phyloP scores from a whole-genome alignment of 2,113 vertebrate genomes.

The Muntiacus muntjak region DNA sequence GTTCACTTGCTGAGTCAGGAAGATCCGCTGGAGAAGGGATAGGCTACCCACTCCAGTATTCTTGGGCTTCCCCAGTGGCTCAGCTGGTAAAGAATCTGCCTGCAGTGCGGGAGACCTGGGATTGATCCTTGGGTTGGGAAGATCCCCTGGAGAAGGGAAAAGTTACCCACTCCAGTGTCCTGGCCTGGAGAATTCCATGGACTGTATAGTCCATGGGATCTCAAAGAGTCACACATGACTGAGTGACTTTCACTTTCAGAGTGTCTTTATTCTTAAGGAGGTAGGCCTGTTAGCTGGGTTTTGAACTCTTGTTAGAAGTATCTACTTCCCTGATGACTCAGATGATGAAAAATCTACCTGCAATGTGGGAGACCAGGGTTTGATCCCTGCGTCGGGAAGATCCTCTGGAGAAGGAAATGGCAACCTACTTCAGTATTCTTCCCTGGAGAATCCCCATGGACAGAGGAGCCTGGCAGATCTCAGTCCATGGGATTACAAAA shows the following conservation, averaged over 20 bases:
- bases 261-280: too few relatives aligned
- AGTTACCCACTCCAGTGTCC: background rate
- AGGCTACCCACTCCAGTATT: background rate
- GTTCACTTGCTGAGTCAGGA: background rate
- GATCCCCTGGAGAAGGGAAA: background rate
- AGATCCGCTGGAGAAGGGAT: background rate
- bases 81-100: background rate
- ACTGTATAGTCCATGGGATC: background rate
- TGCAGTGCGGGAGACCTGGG: background rate
- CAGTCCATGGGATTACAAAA: background rate
- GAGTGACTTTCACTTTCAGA: background rate
- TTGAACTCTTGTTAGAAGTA: background rate
- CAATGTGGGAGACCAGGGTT: background rate
- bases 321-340: background rate
- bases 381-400: fast-evolving
- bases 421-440: background rate
- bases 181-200: background rate
- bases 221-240: background rate
- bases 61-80: background rate
- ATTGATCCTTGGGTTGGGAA: background rate
- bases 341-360: background rate
- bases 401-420: background rate
- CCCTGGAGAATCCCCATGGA: background rate
- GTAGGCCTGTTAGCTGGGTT: background rate
- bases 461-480: background rate